A percentile compares a stretch with the other conserved stretches of the same genome.
These are phyloP conservation scores for Eulemur mongoz DNA, from an alignment of 2,797 vertebrate species.

Conservation along the genomic window DNA sequence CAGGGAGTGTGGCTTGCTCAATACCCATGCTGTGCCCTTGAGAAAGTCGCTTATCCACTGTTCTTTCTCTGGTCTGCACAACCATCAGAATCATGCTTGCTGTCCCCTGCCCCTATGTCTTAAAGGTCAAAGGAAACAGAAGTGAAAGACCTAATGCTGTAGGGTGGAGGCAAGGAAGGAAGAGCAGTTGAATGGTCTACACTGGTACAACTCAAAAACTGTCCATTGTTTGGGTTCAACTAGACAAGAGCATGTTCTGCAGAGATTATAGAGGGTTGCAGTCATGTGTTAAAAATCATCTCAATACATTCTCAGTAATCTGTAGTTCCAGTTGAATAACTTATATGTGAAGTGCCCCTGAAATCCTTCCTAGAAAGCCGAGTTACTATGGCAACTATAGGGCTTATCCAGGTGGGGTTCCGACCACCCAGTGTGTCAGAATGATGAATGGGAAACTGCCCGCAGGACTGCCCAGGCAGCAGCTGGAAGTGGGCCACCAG, in stretches of 20 bases:
- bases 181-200: rapidly evolving
- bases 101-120: not conserved
- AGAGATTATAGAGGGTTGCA: not conserved
- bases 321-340: not conserved
- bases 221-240: rapidly evolving
- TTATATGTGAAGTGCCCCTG: not conserved
- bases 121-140: not conserved
- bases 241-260: not conserved
- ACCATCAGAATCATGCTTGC: not conserved
- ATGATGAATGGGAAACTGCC: not conserved
- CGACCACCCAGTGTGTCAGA: not conserved
- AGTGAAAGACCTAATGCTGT: not conserved
- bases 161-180: not conserved
- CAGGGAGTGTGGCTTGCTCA: no score
- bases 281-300: not conserved
- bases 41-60: not conserved
- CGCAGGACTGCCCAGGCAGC: not conserved
- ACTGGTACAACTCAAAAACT: not conserved
- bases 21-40: not conserved
- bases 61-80: not conserved
- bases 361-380: not conserved
- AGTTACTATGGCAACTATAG: not conserved
- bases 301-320: not conserved
- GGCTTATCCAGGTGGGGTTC: not conserved
- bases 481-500: not conserved